These are phyloP conservation scores for Trachymyrmex cornetzi DNA, from an alignment of 1,140 invertebrate genomes.

Conservation along the genomic window DNA sequence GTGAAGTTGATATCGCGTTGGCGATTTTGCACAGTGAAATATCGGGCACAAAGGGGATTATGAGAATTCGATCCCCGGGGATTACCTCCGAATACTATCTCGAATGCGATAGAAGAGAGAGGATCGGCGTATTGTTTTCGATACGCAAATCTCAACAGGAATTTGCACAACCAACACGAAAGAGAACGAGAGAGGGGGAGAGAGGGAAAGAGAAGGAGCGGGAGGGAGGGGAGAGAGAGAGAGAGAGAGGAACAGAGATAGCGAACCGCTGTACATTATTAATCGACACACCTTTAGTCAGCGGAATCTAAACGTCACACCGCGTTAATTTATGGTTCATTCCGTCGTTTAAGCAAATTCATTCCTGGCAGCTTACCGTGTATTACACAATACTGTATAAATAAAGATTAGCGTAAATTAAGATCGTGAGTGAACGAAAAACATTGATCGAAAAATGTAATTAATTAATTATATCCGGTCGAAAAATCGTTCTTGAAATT, in stretches of 20 bases:
- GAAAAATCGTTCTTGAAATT: not conserved
- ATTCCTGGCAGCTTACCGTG: slow-evolving; percentile 59
- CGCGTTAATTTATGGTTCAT: slow-evolving; percentile 64
- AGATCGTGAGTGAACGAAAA: slow-evolving; percentile 7
- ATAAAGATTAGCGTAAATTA: slow-evolving; percentile 60
- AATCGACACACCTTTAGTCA: slow-evolving; percentile 64
- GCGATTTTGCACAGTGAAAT: slow-evolving; percentile 72
- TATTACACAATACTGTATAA: slow-evolving; percentile 47
- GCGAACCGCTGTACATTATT: slow-evolving; percentile 49
- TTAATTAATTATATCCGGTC: slow-evolving; percentile 48
- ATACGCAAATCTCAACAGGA: slow-evolving; percentile 63
- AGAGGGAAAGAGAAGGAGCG: not conserved
- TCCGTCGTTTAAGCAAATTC: slow-evolving; percentile 65
- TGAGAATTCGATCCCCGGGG: slow-evolving; percentile 71
- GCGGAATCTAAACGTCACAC: slow-evolving; percentile 62
- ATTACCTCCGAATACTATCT: slow-evolving; percentile 73
- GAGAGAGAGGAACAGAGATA: slow-evolving; percentile 49
- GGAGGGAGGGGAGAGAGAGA: not conserved
- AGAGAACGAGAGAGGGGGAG: not conserved
- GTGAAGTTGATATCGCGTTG: slow-evolving; percentile 65
- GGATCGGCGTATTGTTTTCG: slow-evolving; percentile 61
- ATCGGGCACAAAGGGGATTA: slow-evolving; percentile 75
- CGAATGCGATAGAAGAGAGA: slow-evolving; percentile 42
- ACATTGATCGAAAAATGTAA: slow-evolving; percentile 7
- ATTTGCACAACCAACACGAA: slow-evolving; percentile 34